phyloP scores from a whole-genome alignment of 2,888 invertebrate genomes.

The Melanostoma mellinum region DNA sequence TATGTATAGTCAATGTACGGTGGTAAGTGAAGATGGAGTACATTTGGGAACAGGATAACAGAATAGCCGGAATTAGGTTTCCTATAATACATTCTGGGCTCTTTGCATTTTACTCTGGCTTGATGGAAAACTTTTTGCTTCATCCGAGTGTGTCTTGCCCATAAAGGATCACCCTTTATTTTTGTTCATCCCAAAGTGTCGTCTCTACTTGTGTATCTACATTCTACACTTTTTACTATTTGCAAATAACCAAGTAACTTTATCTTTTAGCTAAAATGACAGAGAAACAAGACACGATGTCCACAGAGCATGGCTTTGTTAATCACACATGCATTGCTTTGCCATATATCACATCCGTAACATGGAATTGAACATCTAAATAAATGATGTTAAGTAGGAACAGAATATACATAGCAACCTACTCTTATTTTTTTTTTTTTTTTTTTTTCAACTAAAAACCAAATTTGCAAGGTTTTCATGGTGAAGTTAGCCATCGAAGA shows the following conservation, averaged over 20 bases:
- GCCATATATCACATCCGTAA: slow-evolving; percentile 34
- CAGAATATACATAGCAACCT: neutral
- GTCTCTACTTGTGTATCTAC: neutral
- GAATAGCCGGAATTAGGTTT: slow-evolving; percentile 58
- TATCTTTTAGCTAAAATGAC: slow-evolving; percentile 51
- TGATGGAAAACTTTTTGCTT: slow-evolving; percentile 53
- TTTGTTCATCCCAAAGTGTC: neutral
- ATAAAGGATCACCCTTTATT: slow-evolving; percentile 19
- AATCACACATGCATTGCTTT: slow-evolving; percentile 57
- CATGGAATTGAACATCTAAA: slow-evolving; percentile 40
- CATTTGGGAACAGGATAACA: slow-evolving; percentile 57
- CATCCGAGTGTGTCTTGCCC: slow-evolving; percentile 27
- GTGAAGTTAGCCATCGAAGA: slow-evolving; percentile 19
- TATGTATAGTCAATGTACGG: slow-evolving; percentile 5
- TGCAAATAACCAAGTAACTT: slow-evolving; percentile 50
- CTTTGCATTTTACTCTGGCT: slow-evolving; percentile 32
- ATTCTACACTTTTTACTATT: slow-evolving; percentile 2
- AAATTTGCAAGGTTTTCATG: slow-evolving; percentile 29
- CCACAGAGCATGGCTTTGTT: slow-evolving; percentile 51
- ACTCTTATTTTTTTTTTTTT: neutral
- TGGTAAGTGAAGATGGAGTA: neutral
- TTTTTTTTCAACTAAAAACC: slow-evolving; percentile 24
- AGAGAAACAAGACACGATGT: slow-evolving; percentile 31
- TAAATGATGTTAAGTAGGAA: slow-evolving; percentile 53
- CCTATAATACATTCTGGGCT: slow-evolving; percentile 53